These are phyloP conservation scores for Neosilurus mollespiculum DNA, from an alignment of 2,797 vertebrate species.

Conservation along the genomic window DNA sequence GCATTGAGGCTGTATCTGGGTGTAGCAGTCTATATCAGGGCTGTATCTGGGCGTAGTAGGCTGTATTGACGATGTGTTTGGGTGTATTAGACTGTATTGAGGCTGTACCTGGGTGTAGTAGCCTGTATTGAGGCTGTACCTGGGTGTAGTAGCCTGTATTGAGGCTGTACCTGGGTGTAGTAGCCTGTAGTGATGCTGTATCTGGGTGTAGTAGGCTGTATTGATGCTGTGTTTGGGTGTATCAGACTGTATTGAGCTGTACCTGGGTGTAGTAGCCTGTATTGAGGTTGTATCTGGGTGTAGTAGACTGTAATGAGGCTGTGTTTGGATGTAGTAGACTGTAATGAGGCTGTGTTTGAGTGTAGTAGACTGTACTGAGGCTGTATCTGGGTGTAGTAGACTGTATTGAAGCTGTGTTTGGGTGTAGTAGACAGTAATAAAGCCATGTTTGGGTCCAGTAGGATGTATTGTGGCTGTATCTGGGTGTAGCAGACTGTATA, in stretches of 20 bases:
- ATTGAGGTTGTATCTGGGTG: background rate
- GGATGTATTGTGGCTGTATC: background rate
- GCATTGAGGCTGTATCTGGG: background rate
- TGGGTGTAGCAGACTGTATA: background rate
- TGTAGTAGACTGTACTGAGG: background rate
- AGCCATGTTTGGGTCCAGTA: background rate
- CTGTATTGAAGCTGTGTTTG: slow-evolving; percentile 31
- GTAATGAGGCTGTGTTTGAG: background rate
- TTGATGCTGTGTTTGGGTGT: background rate
- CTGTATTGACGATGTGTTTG: background rate
- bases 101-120: background rate
- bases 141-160: background rate
- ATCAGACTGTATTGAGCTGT: background rate
- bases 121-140: background rate
- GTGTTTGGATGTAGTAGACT: background rate
- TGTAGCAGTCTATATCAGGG: background rate
- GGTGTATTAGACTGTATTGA: background rate
- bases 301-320: background rate
- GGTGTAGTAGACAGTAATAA: background rate
- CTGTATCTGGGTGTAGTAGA: background rate
- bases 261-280: background rate
- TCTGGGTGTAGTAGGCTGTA: background rate
- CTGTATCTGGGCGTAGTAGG: background rate
- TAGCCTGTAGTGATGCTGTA: background rate
- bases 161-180: slow-evolving; percentile 23